phyloP scores from a whole-genome alignment of 2,888 invertebrate genomes.

The Nasonia oneida region DNA sequence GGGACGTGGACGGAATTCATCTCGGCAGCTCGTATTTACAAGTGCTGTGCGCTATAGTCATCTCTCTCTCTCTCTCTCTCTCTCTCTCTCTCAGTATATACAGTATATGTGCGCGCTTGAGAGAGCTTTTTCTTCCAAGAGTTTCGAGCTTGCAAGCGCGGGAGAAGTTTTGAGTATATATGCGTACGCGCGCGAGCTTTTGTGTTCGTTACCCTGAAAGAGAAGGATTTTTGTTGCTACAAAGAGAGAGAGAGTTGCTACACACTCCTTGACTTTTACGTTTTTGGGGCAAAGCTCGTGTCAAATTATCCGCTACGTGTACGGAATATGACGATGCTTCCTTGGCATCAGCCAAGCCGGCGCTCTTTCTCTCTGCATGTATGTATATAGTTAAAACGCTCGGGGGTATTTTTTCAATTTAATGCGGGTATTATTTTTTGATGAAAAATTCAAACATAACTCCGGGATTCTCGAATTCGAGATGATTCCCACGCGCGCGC shows the following conservation, averaged over 20 bases:
- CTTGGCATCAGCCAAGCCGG: neutral
- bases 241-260: conserved; percentile 4
- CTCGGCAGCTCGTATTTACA: conserved; percentile 53
- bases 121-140: conserved; percentile 2
- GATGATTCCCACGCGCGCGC: neutral
- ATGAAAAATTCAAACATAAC: neutral
- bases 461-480: neutral
- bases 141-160: neutral
- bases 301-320: conserved; percentile 13
- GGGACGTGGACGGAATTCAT: conserved; percentile 59
- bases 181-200: neutral
- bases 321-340: neutral
- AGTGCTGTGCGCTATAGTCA: conserved; percentile 4
- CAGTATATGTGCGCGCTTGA: neutral
- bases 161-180: neutral
- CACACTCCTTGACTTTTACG: conserved; percentile 10
- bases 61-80: neutral
- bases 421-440: neutral
- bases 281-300: conserved; percentile 5
- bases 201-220: neutral
- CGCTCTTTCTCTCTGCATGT: neutral
- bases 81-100: neutral
- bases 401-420: neutral
- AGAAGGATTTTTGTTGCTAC: conserved; percentile 10
- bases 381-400: neutral